Percentiles rank a stretch among this genome's conserved stretches.
Conservation (phyloP, 2,113 vertebrate species). For the Ciconia boyciana region DNA sequence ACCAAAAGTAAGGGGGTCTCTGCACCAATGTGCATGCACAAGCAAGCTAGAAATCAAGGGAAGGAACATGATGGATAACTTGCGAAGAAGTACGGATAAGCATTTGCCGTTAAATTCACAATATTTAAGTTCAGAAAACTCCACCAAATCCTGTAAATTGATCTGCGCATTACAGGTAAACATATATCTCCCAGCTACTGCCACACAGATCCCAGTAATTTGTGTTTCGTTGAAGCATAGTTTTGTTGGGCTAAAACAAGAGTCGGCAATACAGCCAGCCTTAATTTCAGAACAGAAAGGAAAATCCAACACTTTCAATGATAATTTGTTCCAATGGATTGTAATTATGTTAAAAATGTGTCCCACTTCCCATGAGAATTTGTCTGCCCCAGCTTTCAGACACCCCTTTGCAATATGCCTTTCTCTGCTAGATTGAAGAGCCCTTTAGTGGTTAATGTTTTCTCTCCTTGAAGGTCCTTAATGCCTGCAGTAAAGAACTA, state of each 20-base stretch:
- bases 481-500: constrained; percentile 18
- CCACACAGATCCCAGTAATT: background rate
- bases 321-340: background rate
- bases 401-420: background rate
- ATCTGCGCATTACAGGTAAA: background rate
- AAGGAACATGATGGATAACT: accelerated
- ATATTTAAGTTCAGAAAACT: background rate
- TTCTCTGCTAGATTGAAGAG: background rate
- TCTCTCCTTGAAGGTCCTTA: constrained; percentile 4
- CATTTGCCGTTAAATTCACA: background rate
- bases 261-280: background rate
- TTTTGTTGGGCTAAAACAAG: background rate
- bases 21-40: background rate
- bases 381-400: background rate
- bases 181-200: background rate
- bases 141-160: background rate
- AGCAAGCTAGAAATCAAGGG: background rate
- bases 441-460: background rate
- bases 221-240: background rate
- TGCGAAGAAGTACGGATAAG: background rate
- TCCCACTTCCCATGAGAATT: background rate
- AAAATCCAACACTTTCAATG: background rate
- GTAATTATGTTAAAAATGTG: background rate
- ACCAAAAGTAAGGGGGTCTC: background rate
- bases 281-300: background rate